A percentile compares a stretch with the other conserved stretches of the same genome.
These are phyloP conservation scores for Trachythela sp. DNA, from an alignment of 64 coral and sea anemone species.

Conservation along the genomic window DNA sequence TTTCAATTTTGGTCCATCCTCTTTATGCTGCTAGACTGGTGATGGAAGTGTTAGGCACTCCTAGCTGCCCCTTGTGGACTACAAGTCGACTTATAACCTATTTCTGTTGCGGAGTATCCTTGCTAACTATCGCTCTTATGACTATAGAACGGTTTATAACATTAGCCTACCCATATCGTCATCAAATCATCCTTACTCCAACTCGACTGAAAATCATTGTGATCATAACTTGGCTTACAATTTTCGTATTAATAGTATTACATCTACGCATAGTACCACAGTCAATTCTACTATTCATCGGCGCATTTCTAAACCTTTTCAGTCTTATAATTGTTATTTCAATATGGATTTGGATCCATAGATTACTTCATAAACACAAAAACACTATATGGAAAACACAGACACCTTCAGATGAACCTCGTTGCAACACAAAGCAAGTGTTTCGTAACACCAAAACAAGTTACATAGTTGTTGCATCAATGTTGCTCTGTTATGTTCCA, in stretches of 20 bases:
- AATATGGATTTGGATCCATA: constrained; percentile 8
- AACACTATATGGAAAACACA: background rate
- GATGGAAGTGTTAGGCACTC: background rate
- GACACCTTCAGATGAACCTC: background rate
- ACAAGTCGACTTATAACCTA: background rate
- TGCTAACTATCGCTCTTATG: background rate
- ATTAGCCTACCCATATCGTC: background rate
- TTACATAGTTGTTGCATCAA: background rate
- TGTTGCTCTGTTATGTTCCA: background rate
- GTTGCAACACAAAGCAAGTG: background rate
- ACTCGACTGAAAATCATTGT: background rate
- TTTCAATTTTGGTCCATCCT: background rate
- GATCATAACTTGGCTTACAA: background rate
- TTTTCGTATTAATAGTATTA: background rate
- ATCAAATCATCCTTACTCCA: background rate
- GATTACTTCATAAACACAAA: background rate
- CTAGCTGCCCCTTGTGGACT: background rate
- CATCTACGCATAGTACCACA: background rate
- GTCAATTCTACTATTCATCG: background rate
- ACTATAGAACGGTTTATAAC: background rate
- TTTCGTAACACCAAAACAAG: constrained; percentile 2
- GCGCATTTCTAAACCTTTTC: background rate
- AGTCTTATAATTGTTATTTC: background rate
- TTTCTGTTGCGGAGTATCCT: background rate
- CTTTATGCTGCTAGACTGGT: background rate